These are phyloP conservation scores for Dasypolia templi DNA, from an alignment of 2,888 invertebrate genomes.

Conservation along the genomic window DNA sequence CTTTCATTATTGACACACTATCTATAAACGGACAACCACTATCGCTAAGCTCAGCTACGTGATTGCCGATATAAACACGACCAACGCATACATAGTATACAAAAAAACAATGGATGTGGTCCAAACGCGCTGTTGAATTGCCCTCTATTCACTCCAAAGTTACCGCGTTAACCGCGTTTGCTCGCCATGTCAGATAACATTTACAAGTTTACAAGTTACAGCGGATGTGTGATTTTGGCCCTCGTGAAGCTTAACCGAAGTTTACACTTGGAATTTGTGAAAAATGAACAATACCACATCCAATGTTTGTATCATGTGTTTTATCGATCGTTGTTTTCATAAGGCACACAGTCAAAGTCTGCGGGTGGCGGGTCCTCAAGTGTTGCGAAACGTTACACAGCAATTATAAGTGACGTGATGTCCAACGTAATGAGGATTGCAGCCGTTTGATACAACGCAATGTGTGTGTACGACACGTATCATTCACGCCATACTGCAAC, in stretches of 20 bases:
- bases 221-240: conserved; percentile 54
- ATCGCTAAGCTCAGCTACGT: conserved; percentile 76
- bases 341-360: conserved; percentile 67
- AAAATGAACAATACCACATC: conserved; percentile 57
- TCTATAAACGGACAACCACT: conserved; percentile 81
- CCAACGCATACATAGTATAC: conserved; percentile 40
- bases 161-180: conserved; percentile 32
- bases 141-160: conserved; percentile 15
- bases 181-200: conserved; percentile 52
- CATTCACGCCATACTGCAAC: conserved; percentile 37
- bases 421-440: conserved; percentile 72
- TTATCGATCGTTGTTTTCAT: conserved; percentile 62
- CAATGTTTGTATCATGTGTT: conserved; percentile 54
- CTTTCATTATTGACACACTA: conserved; percentile 89
- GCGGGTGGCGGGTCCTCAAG: conserved; percentile 72
- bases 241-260: conserved; percentile 39
- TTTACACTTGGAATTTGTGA: conserved; percentile 44
- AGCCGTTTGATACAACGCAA: conserved; percentile 54
- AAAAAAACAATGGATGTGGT: conserved; percentile 53
- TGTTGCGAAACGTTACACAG: conserved; percentile 79
- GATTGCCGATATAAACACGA: conserved; percentile 70
- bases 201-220: conserved; percentile 55
- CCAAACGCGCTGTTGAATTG: conserved; percentile 19
- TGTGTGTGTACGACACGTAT: conserved; percentile 28
- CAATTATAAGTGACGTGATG: conserved; percentile 79